Conservation (phyloP, 2,888 invertebrate genomes). For the Polyommatus icarus region DNA sequence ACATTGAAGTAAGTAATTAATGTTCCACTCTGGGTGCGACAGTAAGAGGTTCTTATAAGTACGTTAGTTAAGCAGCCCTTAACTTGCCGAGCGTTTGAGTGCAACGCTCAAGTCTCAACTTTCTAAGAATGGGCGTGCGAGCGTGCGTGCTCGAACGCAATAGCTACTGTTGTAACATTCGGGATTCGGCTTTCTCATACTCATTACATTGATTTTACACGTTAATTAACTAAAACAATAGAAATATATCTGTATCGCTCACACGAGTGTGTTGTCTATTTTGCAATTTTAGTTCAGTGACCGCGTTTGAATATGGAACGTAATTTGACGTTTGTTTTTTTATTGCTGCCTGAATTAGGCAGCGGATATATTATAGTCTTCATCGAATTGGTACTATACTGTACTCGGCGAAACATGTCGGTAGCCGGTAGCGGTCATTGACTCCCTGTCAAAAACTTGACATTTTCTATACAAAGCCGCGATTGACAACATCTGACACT, state of each 20-base stretch:
- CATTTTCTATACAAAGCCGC: no score
- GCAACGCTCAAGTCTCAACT: not conserved
- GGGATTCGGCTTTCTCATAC: constrained; percentile 9
- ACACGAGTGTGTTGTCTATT: not conserved
- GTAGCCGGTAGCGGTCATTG: no score
- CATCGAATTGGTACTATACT: no score
- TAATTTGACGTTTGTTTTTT: constrained; percentile 5
- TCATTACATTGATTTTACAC: constrained; percentile 14
- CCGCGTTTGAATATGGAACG: not conserved
- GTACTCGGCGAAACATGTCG: no score
- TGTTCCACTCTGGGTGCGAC: no score
- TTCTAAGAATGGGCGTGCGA: constrained; percentile 2
- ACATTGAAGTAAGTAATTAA: no score
- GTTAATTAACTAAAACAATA: constrained; percentile 2
- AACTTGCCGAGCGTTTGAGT: not conserved
- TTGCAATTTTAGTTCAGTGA: not conserved
- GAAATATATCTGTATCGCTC: not conserved
- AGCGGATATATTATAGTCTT: not conserved
- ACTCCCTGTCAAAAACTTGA: no score
- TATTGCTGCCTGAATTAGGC: not conserved
- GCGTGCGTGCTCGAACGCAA: not conserved
- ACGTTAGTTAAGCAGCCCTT: not conserved
- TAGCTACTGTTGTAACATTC: constrained; percentile 10
- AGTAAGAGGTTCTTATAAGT: no score
- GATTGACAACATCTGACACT: no score